A percentile compares a stretch with the other conserved stretches of the same genome.
Conservation (phyloP, 2,113 vertebrate species). For the Lasiurus borealis region DNA sequence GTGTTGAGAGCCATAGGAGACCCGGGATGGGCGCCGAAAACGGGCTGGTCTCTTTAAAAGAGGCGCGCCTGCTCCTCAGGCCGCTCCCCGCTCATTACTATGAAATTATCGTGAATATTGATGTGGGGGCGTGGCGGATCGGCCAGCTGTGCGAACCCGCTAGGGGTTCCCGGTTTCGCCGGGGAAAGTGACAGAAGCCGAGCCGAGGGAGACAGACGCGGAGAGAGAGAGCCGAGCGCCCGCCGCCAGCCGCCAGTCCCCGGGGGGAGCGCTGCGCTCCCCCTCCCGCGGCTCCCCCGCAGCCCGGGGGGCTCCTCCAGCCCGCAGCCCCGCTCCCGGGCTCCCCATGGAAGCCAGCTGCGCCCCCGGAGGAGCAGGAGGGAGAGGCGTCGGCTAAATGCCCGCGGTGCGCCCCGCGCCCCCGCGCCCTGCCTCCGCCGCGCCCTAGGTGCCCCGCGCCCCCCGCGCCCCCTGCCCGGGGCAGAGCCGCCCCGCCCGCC, state of each 20-base stretch:
- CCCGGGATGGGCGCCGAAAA: not conserved
- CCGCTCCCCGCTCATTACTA: constrained; percentile 77
- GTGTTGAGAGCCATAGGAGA: not conserved
- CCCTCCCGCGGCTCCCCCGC: constrained; percentile 72
- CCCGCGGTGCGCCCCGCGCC: constrained; percentile 60
- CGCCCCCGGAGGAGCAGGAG: constrained; percentile 76
- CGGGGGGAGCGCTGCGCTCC: constrained; percentile 74
- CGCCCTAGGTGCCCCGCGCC: constrained; percentile 50
- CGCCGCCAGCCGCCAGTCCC: constrained; percentile 45
- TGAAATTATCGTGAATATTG: constrained; percentile 74
- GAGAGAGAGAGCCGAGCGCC: not conserved
- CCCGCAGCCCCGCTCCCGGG: constrained; percentile 26
- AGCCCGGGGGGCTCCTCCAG: constrained; percentile 9
- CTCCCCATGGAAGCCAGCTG: constrained; percentile 81
- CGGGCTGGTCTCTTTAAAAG: constrained; percentile 76
- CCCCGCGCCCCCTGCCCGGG: constrained; percentile 55
- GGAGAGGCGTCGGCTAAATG: constrained; percentile 77
- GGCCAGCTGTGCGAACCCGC: constrained; percentile 66
- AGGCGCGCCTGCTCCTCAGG: not conserved
- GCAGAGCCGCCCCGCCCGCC: constrained; percentile 58
- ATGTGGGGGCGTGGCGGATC: constrained; percentile 77
- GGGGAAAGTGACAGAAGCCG: constrained; percentile 79
- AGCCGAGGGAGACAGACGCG: constrained; percentile 67
- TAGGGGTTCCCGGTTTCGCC: constrained; percentile 68
- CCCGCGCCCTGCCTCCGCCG: constrained; percentile 57